A percentile compares a stretch with the other conserved stretches of the same genome.
Conservation (phyloP, 2,113 vertebrate species). For the Eubucco bourcierii region DNA sequence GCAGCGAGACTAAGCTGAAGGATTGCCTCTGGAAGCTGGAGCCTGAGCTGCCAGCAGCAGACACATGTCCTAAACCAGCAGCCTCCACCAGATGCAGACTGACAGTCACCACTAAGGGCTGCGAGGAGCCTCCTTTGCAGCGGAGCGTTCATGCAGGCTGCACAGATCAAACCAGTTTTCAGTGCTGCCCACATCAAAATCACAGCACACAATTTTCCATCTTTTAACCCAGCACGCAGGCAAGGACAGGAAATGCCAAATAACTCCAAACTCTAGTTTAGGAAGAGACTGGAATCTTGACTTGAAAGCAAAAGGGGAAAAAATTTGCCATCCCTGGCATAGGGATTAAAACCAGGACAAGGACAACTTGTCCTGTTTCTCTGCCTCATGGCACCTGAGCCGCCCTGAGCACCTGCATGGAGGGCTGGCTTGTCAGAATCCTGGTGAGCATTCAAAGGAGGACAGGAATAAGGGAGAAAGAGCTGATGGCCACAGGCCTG, state of each 20-base stretch:
- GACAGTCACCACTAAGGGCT: background rate
- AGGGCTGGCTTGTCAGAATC: background rate
- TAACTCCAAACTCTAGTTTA: background rate
- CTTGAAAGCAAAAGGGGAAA: background rate
- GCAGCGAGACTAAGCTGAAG: accelerated
- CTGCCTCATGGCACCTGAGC: background rate
- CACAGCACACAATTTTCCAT: background rate
- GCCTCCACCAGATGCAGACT: background rate
- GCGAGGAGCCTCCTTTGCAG: background rate
- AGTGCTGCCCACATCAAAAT: background rate
- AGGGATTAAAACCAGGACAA: background rate
- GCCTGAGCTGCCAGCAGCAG: background rate
- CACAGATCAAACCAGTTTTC: background rate
- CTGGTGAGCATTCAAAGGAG: background rate
- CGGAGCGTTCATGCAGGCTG: accelerated
- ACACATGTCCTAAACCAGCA: background rate
- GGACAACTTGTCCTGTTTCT: background rate
- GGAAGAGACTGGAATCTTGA: background rate
- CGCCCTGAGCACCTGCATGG: accelerated
- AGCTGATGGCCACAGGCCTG: background rate
- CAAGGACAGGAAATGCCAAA: background rate
- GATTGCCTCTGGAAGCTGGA: background rate
- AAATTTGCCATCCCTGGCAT: background rate
- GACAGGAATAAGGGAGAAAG: background rate
- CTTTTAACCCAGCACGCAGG: background rate